Percentiles rank a stretch among this genome's conserved stretches.
Conservation (phyloP, 2,113 vertebrate species). For the Hystrix cristata region DNA sequence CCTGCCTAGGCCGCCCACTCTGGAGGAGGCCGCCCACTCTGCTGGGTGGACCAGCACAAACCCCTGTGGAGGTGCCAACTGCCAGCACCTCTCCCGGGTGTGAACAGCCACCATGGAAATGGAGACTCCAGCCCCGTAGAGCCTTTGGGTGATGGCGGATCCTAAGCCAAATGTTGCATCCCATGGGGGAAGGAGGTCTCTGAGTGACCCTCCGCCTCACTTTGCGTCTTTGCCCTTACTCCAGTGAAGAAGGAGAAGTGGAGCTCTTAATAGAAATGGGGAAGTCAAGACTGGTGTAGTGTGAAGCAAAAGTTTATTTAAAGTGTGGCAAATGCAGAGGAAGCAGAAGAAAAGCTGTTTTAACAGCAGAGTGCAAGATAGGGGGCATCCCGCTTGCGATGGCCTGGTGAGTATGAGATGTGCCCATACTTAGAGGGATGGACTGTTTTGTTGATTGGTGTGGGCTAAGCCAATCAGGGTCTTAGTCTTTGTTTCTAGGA, state of each 20-base stretch:
- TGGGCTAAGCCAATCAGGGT: not conserved
- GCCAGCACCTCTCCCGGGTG: not conserved
- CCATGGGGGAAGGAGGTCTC: not conserved
- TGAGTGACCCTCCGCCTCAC: not conserved
- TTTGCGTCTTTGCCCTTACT: no score
- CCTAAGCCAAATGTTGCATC: not conserved
- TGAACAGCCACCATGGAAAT: not conserved
- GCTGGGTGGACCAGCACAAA: not conserved
- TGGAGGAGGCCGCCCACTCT: not conserved
- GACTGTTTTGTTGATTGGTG: not conserved
- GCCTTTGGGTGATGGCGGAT: not conserved
- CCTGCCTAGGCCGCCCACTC: not conserved
- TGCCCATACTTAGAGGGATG: not conserved
- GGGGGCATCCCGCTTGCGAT: not conserved
- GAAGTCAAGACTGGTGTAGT: no score
- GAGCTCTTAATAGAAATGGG: no score
- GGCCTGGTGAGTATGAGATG: not conserved
- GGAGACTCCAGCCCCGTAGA: not conserved
- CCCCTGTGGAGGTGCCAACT: not conserved
- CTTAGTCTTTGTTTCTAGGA: not conserved
- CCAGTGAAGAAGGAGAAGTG: no score
- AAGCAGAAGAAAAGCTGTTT: not conserved
- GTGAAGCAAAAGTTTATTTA: not conserved
- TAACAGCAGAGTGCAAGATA: not conserved
- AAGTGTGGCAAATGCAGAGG: not conserved